Percentiles rank a stretch among this genome's conserved stretches.
Evolutionary conservation across 1,140 invertebrate genomes (phyloP).

Genomic region (Macrosteles quadrilineatus): DNA sequence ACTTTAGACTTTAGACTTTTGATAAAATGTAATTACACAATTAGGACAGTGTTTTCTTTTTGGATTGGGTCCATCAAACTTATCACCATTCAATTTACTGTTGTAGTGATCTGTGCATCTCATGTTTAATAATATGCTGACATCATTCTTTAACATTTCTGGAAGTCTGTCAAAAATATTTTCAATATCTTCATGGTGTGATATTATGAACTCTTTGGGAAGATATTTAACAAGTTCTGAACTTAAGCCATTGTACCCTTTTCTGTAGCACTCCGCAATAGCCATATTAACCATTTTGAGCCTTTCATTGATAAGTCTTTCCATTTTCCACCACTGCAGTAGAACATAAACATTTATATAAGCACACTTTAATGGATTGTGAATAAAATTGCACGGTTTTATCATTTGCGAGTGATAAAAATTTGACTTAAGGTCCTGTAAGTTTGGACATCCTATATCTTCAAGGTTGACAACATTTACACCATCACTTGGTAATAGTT

Average conservation of each 20-base stretch:
- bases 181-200: not conserved
- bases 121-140: not conserved
- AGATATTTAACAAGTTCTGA: not conserved
- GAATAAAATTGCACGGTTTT: not conserved
- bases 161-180: not conserved
- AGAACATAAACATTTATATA: not conserved
- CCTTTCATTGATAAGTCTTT: not conserved
- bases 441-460: not conserved
- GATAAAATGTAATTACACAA: not conserved
- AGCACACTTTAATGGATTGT: not conserved
- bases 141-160: not conserved
- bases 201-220: not conserved
- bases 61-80: not conserved
- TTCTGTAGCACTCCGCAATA: not conserved
- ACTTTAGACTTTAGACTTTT: not conserved
- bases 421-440: not conserved
- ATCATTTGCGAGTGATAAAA: not conserved
- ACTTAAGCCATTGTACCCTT: not conserved
- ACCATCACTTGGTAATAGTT: not conserved
- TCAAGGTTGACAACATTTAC: not conserved
- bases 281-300: not conserved
- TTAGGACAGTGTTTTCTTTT: not conserved
- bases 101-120: not conserved
- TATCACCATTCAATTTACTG: not conserved
- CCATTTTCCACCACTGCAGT: not conserved